These are phyloP conservation scores for Siphonodentalium dalli DNA, from an alignment of 2,888 invertebrate species.

Conservation along the genomic window DNA sequence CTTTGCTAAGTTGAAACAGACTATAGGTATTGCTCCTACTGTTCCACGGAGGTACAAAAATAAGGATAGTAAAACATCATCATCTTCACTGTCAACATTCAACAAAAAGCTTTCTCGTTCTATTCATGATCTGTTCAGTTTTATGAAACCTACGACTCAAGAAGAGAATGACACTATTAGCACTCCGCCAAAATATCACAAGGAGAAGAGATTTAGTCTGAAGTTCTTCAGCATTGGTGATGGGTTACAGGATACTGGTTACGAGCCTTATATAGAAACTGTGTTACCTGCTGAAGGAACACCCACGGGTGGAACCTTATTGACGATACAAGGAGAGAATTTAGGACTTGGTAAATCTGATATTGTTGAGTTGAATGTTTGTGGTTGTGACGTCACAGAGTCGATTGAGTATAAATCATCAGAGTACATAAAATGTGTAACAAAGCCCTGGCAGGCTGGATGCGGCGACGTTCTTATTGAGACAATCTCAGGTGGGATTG, in stretches of 20 bases:
- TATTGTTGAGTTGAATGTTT: slow-evolving; percentile 53
- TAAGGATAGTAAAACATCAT: slow-evolving; percentile 24
- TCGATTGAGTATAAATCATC: slow-evolving; percentile 56
- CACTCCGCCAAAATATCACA: slow-evolving; percentile 17
- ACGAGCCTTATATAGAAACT: slow-evolving; percentile 50
- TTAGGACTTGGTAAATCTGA: slow-evolving; percentile 56
- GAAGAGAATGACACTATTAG: slow-evolving; percentile 32
- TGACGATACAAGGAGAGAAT: slow-evolving; percentile 56
- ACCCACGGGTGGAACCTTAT: slow-evolving; percentile 49
- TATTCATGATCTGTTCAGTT: slow-evolving; percentile 52
- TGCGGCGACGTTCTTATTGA: slow-evolving; percentile 56
- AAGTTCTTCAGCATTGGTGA: slow-evolving; percentile 39
- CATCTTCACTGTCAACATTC: slow-evolving; percentile 42
- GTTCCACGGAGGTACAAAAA: slow-evolving; percentile 20
- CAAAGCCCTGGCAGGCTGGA: slow-evolving; percentile 50
- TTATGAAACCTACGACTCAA: slow-evolving; percentile 33
- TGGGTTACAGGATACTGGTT: slow-evolving; percentile 38
- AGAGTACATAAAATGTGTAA: slow-evolving; percentile 47
- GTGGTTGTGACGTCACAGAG: slow-evolving; percentile 56
- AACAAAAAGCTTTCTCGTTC: slow-evolving; percentile 55
- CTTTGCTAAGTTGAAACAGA: slow-evolving; percentile 2
- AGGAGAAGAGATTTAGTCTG: slow-evolving; percentile 29
- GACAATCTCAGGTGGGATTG: slow-evolving; percentile 58
- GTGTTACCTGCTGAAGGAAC: slow-evolving; percentile 52
- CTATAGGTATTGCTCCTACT: slow-evolving; percentile 7